Evolutionary conservation across 2,888 invertebrate genomes (phyloP), one percentile per base, ranked within the genome.

Genomic region (Lycaena phlaeas): DNA sequence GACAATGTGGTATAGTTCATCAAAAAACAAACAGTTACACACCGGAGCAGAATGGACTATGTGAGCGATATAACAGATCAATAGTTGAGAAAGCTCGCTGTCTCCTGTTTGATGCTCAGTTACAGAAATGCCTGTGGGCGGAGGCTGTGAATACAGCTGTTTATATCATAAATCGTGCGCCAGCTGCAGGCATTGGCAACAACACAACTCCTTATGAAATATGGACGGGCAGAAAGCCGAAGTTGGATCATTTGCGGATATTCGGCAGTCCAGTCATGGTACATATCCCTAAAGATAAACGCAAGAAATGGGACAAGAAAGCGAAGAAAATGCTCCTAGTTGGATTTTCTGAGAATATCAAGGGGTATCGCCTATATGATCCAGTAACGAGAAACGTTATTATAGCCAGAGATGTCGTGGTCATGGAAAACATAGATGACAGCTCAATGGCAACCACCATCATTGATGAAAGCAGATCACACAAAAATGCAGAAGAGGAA

Each of bases 291-390:
- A 54, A 52, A 40, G 44, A 48, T 36, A 50, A 46, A 27, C 11
- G 50, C 1, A 14, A 1, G 3, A 53, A 56, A 31, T 53, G 48
- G 55, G 52, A 55, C 22, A 53, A 43, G n/a, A 54, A 56, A 26
- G 39, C 52, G 0, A 12, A 27, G 11, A 41, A 49, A 37, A 14
- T 36, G 25, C 30, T 34, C n/a, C 41, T 54, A 9, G 48, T 55
- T 34, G 55, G 53, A 1, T 57, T 46, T 37, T 22, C 53, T 2
- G 53, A 56, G 0, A 46, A 52, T 45, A 22, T 43, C 1, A 58
- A 57, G 27, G 56, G 57, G 0, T 56, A 54, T 34, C 14, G 54
- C 0, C 6, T 57, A 1, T 57, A 51, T 38, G 34, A 57, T 42
- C 50, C 27, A 38, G 48, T 29, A 37, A 43, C 36, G 36, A 44